Evolutionary conservation across 2,888 invertebrate genomes (phyloP), one percentile per base, ranked within the genome.

Genomic region (Drosophila macrospina): DNA sequence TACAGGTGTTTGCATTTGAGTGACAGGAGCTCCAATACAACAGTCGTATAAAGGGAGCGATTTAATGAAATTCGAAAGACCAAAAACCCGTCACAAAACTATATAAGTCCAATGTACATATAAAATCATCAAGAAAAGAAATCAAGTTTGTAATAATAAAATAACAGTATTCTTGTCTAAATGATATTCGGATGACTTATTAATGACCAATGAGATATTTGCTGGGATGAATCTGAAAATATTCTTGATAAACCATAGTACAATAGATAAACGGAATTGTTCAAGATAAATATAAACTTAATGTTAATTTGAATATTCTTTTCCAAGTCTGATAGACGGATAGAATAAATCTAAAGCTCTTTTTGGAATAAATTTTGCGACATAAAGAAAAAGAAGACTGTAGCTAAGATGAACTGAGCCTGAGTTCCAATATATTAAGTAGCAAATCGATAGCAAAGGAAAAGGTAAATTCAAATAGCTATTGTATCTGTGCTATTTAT

Each of bases 1-100:
- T 83, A 88, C 83, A 83, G 83, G 88, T 83, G 83, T 83, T 88
- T 83, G 83, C 80, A 73, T 86, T 83, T 88, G 83, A 83, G 77
- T 83, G 83, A 88, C 83, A 86, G 88, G 47, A 48, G 61, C 47
- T 54, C 28, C 61, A 69, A 67, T 56, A 45, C 63, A 59, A 63
- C 78, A 67, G 62, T 37, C 74, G 72, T 60, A 74, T 71, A 65
- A 76, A 32, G 51, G 41, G 11, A 56, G 51, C 39, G 2, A 45
- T 73, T 69, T 37, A 45, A 36, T 41, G 20, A 52, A 69, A 55
- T 36, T 34, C 51, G 7, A 32, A 41, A 15, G 7, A 30, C 13
- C 34, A 37, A n/a, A 59, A 7, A 51, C 39, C 56, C 65, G 51
- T 50, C 57, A 32, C 37, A 39, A 28, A 61, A 51, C 54, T 56